Conservation (phyloP, 2,888 invertebrate species). For the Lumbricus terrestris region DNA sequence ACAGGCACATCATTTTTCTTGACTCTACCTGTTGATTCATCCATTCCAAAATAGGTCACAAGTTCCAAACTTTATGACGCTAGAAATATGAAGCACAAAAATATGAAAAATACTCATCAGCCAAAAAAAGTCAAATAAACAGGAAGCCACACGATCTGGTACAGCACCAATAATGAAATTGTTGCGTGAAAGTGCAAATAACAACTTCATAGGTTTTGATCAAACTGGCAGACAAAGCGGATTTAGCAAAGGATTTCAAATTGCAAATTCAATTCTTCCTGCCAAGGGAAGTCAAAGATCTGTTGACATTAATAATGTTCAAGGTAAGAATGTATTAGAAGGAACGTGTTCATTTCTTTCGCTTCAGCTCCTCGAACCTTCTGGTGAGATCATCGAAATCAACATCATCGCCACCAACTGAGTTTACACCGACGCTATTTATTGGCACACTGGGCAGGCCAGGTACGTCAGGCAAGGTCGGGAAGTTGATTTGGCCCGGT, state of each 20-base stretch:
- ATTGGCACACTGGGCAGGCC: conserved; percentile 69
- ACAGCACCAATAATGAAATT: too few relatives aligned
- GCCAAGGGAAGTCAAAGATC: neutral
- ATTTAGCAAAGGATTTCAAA: neutral
- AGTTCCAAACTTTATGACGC: too few relatives aligned
- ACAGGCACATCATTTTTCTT: too few relatives aligned
- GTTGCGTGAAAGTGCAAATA: neutral
- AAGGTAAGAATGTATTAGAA: neutral
- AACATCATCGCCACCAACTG: conserved; percentile 67
- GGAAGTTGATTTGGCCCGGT: conserved; percentile 63
- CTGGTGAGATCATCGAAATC: conserved; percentile 91
- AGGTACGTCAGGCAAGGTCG: conserved; percentile 68
- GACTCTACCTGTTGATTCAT: too few relatives aligned
- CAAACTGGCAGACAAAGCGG: neutral
- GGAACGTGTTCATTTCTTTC: conserved; percentile 4
- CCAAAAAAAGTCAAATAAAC: too few relatives aligned
- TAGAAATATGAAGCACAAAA: too few relatives aligned
- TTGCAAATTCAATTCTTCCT: neutral
- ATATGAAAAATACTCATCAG: too few relatives aligned
- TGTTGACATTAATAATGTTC: neutral
- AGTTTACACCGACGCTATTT: conserved; percentile 59
- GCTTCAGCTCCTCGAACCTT: conserved; percentile 70
- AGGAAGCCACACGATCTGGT: too few relatives aligned
- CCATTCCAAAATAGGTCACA: too few relatives aligned
- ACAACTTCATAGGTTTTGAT: neutral